Percentiles rank a stretch among this genome's conserved stretches.
These are phyloP conservation scores for Pycnomerus fuliginosus DNA, from an alignment of 2,888 invertebrate species.

Conservation along the genomic window DNA sequence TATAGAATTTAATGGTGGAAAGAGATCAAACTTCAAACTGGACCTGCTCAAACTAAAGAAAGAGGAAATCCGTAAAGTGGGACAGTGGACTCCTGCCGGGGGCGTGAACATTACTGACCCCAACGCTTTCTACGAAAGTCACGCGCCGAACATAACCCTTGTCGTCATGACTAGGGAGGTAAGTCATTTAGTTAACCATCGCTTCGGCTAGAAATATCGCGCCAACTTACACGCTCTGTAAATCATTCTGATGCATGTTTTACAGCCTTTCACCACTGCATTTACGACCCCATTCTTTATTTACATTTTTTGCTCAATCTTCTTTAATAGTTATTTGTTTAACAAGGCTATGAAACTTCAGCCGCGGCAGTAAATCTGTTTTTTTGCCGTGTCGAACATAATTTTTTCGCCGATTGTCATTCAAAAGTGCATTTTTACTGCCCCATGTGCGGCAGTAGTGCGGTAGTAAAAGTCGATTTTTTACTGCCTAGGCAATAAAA, in stretches of 20 bases:
- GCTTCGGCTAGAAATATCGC: constrained; percentile 8
- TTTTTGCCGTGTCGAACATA: too few relatives aligned
- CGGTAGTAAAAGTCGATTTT: too few relatives aligned
- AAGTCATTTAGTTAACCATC: constrained; percentile 35
- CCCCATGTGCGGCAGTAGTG: too few relatives aligned
- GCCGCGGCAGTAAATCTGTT: too few relatives aligned
- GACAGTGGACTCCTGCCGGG: constrained; percentile 73
- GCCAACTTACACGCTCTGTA: constrained; percentile 9
- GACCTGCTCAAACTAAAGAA: constrained; percentile 81
- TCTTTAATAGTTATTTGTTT: too few relatives aligned
- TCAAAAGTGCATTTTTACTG: too few relatives aligned
- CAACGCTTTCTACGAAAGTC: constrained; percentile 80
- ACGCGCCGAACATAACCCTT: constrained; percentile 81
- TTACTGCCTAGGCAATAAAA: too few relatives aligned
- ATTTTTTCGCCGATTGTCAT: too few relatives aligned
- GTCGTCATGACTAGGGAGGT: constrained; percentile 91
- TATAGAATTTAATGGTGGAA: constrained; percentile 82
- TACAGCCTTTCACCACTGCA: constrained; percentile 7
- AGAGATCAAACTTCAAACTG: constrained; percentile 79
- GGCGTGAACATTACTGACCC: constrained; percentile 83
- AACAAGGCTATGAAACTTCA: too few relatives aligned
- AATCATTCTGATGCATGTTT: constrained; percentile 17
- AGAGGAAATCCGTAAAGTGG: constrained; percentile 77
- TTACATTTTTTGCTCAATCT: too few relatives aligned
- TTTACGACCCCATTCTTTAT: too few relatives aligned